Percentiles rank a stretch among this genome's conserved stretches.
phyloP scores from a whole-genome alignment of 2,113 vertebrate genomes.

The Prunella fulvescens region DNA sequence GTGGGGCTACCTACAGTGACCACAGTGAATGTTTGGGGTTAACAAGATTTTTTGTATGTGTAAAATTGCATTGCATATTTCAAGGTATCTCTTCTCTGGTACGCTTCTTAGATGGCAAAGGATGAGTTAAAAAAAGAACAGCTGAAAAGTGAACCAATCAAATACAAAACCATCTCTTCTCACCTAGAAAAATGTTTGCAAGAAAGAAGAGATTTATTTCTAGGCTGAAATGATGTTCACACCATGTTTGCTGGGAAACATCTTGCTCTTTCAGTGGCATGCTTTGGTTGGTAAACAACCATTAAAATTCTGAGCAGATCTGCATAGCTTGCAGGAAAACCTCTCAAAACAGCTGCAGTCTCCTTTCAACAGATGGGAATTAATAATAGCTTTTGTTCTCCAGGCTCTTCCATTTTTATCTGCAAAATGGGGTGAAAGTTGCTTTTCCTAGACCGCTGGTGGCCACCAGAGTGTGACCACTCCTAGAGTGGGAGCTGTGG shows the following conservation, averaged over 20 bases:
- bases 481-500: neutral
- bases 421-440: slow-evolving; percentile 37
- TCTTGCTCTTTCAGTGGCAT: slow-evolving; percentile 44
- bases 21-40: neutral
- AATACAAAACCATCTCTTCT: neutral
- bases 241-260: slow-evolving; percentile 45
- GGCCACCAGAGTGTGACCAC: neutral
- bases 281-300: slow-evolving; percentile 50
- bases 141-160: neutral
- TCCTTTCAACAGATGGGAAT: slow-evolving; percentile 72
- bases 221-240: slow-evolving; percentile 13
- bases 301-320: slow-evolving; percentile 72
- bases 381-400: slow-evolving; percentile 76
- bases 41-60: neutral
- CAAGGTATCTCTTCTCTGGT: neutral
- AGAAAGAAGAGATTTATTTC: slow-evolving; percentile 7
- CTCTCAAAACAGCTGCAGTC: slow-evolving; percentile 66
- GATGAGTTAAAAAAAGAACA: neutral
- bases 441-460: slow-evolving; percentile 26
- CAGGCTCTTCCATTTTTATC: slow-evolving; percentile 55
- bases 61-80: neutral
- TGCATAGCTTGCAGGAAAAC: slow-evolving; percentile 64
- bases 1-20: neutral
- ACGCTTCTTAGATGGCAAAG: neutral
- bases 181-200: neutral